Evolutionary conservation across 2,797 vertebrate genomes (phyloP).

Genomic region (Phoxinus dragarum): DNA sequence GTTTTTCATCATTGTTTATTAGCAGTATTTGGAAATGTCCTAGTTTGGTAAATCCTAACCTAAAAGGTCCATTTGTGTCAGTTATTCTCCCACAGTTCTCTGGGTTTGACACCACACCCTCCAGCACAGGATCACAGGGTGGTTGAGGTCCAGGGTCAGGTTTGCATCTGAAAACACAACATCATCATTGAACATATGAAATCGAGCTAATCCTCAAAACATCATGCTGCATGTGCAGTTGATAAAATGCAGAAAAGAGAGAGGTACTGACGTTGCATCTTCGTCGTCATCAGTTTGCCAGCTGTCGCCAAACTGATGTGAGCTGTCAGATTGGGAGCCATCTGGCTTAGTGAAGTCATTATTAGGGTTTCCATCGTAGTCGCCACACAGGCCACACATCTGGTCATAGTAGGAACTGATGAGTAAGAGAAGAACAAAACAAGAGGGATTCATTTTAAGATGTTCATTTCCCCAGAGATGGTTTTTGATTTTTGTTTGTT

Average conservation of each 20-base stretch:
- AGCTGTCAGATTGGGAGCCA: slow-evolving; percentile 63
- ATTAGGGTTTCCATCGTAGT: slow-evolving; percentile 76
- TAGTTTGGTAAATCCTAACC: slow-evolving; percentile 64
- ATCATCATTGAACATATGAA: neutral
- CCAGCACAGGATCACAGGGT: slow-evolving; percentile 72
- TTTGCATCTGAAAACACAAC: slow-evolving; percentile 72
- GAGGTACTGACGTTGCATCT: slow-evolving; percentile 74
- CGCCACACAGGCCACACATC: slow-evolving; percentile 85
- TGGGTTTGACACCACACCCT: slow-evolving; percentile 73
- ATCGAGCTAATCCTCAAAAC: neutral
- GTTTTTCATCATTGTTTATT: neutral
- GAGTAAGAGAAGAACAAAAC: neutral
- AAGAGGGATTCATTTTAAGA: slow-evolving; percentile 12
- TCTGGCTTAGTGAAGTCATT: slow-evolving; percentile 81
- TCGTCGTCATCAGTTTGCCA: slow-evolving; percentile 80
- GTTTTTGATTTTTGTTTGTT: neutral
- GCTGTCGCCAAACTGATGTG: slow-evolving; percentile 79
- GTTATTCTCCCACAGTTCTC: slow-evolving; percentile 79
- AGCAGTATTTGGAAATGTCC: neutral
- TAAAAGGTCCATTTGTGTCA: slow-evolving; percentile 76
- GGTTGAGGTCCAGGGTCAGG: slow-evolving; percentile 67
- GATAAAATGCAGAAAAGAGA: neutral
- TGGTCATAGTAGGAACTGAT: slow-evolving; percentile 75
- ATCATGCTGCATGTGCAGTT: neutral
- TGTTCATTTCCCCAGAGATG: neutral